These are phyloP conservation scores for Aurelia coerulea DNA, from an alignment of 30 jellyfish, hydroid and myxozoan species.

Conservation along the genomic window DNA sequence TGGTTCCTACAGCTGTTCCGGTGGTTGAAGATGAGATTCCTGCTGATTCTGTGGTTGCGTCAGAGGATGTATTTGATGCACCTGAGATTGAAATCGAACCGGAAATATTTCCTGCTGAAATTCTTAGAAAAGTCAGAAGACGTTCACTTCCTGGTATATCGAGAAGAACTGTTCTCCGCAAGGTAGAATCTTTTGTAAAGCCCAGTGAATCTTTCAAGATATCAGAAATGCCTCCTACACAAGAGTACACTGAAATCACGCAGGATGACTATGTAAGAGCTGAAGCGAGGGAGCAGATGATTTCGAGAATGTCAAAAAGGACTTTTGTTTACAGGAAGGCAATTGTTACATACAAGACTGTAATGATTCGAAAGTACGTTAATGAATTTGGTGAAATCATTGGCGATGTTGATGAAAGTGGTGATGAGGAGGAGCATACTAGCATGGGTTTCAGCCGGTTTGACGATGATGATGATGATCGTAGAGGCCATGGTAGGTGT, in stretches of 20 bases:
- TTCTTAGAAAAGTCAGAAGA: conserved; percentile 17
- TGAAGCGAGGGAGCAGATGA: conserved; percentile 23
- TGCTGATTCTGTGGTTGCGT: too few species aligned
- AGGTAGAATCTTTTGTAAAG: not conserved
- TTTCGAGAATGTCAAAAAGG: conserved; percentile 27
- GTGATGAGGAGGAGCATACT: conserved; percentile 8
- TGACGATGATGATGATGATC: conserved; percentile 49
- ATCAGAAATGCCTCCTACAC: not conserved
- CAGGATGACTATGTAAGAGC: conserved; percentile 23
- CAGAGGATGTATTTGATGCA: too few species aligned
- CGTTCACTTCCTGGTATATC: not conserved
- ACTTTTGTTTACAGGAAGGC: conserved; percentile 68
- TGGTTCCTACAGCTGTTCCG: not conserved
- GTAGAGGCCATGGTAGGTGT: not conserved
- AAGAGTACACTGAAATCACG: conserved; percentile 24
- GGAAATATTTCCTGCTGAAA: not conserved
- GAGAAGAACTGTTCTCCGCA: conserved; percentile 2
- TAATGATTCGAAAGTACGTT: conserved; percentile 54
- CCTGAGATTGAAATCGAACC: not conserved
- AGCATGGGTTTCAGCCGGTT: conserved; percentile 14
- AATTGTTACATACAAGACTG: conserved; percentile 51
- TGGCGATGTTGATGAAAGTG: conserved; percentile 37
- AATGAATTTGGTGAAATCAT: conserved; percentile 44
- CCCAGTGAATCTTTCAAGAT: not conserved
- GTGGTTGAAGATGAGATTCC: too few species aligned